Evolutionary conservation across 2,113 vertebrate genomes (phyloP).

Genomic region (Steatornis caripensis): DNA sequence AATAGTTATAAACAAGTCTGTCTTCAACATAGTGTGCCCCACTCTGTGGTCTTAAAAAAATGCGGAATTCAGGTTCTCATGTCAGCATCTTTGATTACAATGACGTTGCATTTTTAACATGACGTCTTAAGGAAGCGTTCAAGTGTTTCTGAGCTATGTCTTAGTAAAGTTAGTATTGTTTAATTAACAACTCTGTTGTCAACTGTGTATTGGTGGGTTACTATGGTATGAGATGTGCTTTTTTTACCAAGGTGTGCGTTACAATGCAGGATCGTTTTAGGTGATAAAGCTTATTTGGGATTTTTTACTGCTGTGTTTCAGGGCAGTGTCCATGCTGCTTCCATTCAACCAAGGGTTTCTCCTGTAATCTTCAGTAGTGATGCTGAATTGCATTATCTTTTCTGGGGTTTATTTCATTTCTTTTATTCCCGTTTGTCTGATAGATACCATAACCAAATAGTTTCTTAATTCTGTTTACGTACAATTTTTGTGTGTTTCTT

Average conservation of each 20-base stretch:
- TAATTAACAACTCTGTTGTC: not conserved
- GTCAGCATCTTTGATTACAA: not conserved
- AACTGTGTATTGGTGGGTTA: not conserved
- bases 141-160: not conserved
- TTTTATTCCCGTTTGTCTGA: not conserved
- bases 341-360: not conserved
- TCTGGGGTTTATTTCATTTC: not conserved
- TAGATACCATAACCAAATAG: not conserved
- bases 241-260: not conserved
- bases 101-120: not conserved
- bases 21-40: not conserved
- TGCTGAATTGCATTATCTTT: not conserved
- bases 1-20: not conserved
- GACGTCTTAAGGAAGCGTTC: not conserved
- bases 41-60: not conserved
- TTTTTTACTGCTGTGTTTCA: not conserved
- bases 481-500: not conserved
- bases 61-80: not conserved
- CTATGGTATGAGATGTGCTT: not conserved
- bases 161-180: not conserved
- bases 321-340: not conserved
- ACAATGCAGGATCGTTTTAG: not conserved
- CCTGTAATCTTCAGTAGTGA: not conserved
- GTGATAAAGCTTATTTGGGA: not conserved
- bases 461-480: not conserved